These are phyloP conservation scores for Eutrigla gurnardus DNA, from an alignment of 2,797 vertebrate genomes.

Conservation along the genomic window DNA sequence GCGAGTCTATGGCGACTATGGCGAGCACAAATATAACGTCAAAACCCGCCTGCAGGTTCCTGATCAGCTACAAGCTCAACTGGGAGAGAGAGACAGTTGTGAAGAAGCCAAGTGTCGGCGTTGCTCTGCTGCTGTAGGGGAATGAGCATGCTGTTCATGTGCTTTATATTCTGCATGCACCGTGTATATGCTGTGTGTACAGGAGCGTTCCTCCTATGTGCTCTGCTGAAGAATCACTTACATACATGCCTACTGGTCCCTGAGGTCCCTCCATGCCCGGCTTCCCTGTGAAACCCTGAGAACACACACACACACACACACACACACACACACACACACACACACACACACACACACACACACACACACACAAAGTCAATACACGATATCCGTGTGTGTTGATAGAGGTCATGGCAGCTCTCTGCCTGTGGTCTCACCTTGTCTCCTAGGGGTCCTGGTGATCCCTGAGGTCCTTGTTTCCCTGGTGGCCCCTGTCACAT, in stretches of 20 bases:
- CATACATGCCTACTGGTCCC: constrained; percentile 91
- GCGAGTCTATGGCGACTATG: too few species aligned
- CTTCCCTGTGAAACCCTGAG: constrained; percentile 89
- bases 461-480: constrained; percentile 79
- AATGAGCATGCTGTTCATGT: not conserved
- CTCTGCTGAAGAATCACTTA: constrained; percentile 84
- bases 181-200: constrained; percentile 15
- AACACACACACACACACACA: constrained; percentile 37
- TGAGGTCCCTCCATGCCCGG: constrained; percentile 87
- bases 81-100: too few species aligned
- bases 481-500: constrained; percentile 84
- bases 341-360: not conserved
- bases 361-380: not conserved
- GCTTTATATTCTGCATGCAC: not conserved
- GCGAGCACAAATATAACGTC: too few species aligned
- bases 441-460: constrained; percentile 80
- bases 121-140: too few species aligned
- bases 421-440: constrained; percentile 77
- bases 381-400: not conserved
- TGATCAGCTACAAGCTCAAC: too few species aligned
- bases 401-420: not conserved
- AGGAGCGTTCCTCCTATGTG: constrained; percentile 20
- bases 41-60: too few species aligned
- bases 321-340: not conserved
- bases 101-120: too few species aligned